Percentiles rank a stretch among this genome's conserved stretches.
phyloP scores from a whole-genome alignment of 1,140 invertebrate species.

The Arctopsyche grandis region DNA sequence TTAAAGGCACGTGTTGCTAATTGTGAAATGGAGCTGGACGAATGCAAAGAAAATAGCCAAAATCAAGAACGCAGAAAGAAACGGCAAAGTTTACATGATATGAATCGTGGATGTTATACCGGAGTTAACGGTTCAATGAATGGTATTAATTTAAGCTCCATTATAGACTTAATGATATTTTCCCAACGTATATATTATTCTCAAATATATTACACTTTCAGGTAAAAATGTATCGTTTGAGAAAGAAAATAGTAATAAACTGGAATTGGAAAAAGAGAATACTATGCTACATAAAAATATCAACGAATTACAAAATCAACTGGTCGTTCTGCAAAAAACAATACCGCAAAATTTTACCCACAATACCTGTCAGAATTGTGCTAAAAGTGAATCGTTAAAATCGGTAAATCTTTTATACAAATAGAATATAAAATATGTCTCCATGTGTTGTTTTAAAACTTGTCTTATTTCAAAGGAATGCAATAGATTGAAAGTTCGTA shows the following conservation, averaged over 20 bases:
- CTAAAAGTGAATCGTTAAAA: background rate
- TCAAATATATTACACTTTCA: background rate
- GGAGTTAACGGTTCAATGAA: background rate
- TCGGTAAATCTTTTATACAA: too few species aligned
- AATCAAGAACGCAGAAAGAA: slow-evolving; percentile 38
- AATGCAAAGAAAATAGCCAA: slow-evolving; percentile 36
- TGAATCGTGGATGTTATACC: slow-evolving; percentile 29
- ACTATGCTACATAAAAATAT: background rate
- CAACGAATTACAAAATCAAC: slow-evolving; percentile 4
- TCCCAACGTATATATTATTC: background rate
- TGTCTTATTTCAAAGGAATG: background rate
- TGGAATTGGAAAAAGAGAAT: slow-evolving; percentile 33
- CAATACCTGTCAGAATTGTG: background rate
- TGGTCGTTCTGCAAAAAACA: background rate
- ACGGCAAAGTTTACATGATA: slow-evolving; percentile 47
- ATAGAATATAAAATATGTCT: too few species aligned
- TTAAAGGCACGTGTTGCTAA: slow-evolving; percentile 38
- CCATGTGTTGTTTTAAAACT: too few species aligned
- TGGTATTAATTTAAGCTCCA: background rate
- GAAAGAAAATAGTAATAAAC: slow-evolving; percentile 14
- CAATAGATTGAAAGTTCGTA: background rate
- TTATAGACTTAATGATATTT: background rate
- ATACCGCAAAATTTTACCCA: background rate
- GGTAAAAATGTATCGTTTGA: background rate
- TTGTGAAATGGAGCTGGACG: slow-evolving; percentile 42